Evolutionary conservation across 2,888 invertebrate genomes (phyloP), one percentile per base, ranked within the genome.

Genomic region (Syritta pipiens): DNA sequence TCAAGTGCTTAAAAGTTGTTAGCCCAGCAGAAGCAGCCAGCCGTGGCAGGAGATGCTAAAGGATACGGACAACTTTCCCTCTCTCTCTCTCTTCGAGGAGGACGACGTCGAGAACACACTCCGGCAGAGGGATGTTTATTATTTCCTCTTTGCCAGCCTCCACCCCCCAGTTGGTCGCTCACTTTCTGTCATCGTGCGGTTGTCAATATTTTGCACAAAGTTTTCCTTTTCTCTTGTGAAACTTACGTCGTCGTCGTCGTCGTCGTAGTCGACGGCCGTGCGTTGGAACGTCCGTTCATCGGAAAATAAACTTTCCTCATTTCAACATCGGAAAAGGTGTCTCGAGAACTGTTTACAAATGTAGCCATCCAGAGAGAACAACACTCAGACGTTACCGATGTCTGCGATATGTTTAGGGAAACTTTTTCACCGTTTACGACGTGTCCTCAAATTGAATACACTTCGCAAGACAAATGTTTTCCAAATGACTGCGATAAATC

Each of bases 401-500:
- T 59, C 46, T 40, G 48, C 48, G 60, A 79, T 72, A 55, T 67
- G 74, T 79, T 79, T 68, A 68, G 49, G 49, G 67, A 79, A 79
- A 74, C 67, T 79, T n/a, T n/a, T 77, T 72, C 14, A 28, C 74
- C 74, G 62, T 74, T 79, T 72, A 62, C 74, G 67, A 62, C 40
- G 42, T 79, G 62, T 74, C 51, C 67, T 57, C 49, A 68, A 79
- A 79, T 79, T 74, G 74, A 79, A 79, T 74, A 68, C 74, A 79
- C 74, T 79, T 68, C 68, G 55, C 12, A 67, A 74, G 79, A 79
- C 74, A 74, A 79, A 79, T 79, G 79, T 51, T 74, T 74, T 79
- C 49, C 57, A 68, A 79, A 68, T 68, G 79, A 79, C 48, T 68
- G 67, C 32, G 37, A 79, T 79, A 79, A 79, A 79, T 79, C 79